Base-by-base conservation (phyloP, 1,140 invertebrate species). In the Brachionus plicatilis region DNA sequence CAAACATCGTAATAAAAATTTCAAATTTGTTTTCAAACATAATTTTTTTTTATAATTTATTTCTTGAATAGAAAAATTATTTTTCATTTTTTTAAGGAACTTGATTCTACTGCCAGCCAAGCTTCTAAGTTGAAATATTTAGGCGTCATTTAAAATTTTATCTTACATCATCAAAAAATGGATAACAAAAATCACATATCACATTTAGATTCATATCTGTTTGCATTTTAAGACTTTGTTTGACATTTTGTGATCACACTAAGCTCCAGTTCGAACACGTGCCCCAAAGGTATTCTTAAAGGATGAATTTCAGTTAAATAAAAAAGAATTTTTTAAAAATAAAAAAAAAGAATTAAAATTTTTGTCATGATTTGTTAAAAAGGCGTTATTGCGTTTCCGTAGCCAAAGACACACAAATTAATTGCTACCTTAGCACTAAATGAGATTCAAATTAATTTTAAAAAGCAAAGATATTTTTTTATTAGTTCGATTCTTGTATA, bases 1-100 rank as follows among this genome's bases (percentile, higher is more conserved):
- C 53, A 60, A 60, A 60, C 53, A 60, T n/a, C 53, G 53, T 60
- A 60, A 60, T 60, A 60, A 60, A 56, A 60, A 60, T 12, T 60
- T 60, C 53, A 60, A 60, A 60, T 60, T 60, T 60, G 17, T 20
- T 20, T 60, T 20, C 53, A 60, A 60, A 24, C 53, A 60, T 60
- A 60, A 60, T 60, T 60, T 60, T 60, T 60, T 60, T 60, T 60
- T 60, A 60, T 60, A 60, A 60, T 60, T 60, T 60, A 60, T 60
- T 60, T 60, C 53, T 9, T 27, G 53, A 60, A 56, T 17, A 56
- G 53, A 6, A 60, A 60, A 60, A 60, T 60, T 20, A 60, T 60
- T 60, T 47, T 47, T 60, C 17, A 20, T 20, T 60, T 60, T 60
- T 60, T 60, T 47, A 14, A 60, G 17, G n/a, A 60, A 60, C 17